Conservation (phyloP, 2,797 vertebrate genomes). For the Rhynchotus rufescens region DNA sequence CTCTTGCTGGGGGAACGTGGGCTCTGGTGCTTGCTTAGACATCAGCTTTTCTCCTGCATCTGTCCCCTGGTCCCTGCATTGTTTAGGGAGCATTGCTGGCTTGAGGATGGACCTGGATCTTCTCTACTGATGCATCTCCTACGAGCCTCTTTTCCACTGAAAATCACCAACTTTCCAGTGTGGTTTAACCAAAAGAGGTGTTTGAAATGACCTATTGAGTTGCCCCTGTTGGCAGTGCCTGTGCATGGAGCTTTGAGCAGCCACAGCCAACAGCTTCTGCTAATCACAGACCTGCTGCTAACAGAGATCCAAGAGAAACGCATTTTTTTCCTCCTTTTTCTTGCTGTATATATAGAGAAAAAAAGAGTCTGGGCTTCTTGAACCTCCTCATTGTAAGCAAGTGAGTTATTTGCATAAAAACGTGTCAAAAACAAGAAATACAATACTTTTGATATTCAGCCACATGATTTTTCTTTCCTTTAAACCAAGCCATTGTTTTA, state of each 20-base stretch:
- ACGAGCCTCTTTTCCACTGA: fast-evolving
- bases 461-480: not conserved
- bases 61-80: not conserved
- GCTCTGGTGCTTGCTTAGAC: not conserved
- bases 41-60: not conserved
- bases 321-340: not conserved
- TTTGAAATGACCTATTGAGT: fast-evolving
- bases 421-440: constrained; percentile 21
- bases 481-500: constrained; percentile 6
- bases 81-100: not conserved
- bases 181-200: fast-evolving
- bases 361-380: not conserved
- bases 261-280: not conserved
- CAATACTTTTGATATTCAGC: not conserved
- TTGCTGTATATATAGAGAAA: not conserved
- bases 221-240: fast-evolving
- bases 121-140: not conserved
- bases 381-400: not conserved
- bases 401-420: not conserved
- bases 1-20: too few species aligned
- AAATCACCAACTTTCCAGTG: fast-evolving
- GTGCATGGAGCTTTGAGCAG: not conserved
- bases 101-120: not conserved
- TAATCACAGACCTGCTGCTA: constrained; percentile 1
- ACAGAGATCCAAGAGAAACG: not conserved